Evolutionary conservation across 2,888 invertebrate species (phyloP), one percentile per base, ranked within the genome.

Genomic region (Eristalinus aeneus): DNA sequence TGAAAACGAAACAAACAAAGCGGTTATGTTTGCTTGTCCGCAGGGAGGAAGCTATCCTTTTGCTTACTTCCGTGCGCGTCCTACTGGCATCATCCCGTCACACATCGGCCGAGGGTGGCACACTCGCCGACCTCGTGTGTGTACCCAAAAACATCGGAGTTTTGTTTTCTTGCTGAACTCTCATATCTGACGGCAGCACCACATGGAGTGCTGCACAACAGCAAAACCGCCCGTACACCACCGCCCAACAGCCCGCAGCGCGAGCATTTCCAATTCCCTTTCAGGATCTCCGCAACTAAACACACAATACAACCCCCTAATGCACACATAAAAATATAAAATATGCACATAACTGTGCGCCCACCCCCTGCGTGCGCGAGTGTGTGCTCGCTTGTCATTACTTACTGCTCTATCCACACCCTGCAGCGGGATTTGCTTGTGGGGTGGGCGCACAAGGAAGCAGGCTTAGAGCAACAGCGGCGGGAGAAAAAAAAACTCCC

Each of bases 1-100:
- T 58, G 81, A 82, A 46, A 82, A 86, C 65, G 86, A 86, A 78
- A 82, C 86, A 86, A 86, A 86, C 73, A 82, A 82, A 82, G 86
- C 74, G 86, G 86, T 86, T 86, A 86, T 86, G 86, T 86, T 86
- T 86, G 86, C 82, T 86, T 71, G 86, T 86, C 86, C 86, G 71
- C 86, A 82, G 86, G 86, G 86, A 86, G 86, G 86, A 86, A 86
- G 86, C 86, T 86, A 82, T 86, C 73, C 86, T 82, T 76, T 61
- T 71, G 77, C 86, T 86, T 86, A 77, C 86, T 86, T 86, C 86
- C 86, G 86, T 75, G 77, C 65, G 53, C 85, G 80, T 73, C 76
- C 81, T 63, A 32, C 46, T 46, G 46, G 54, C 36, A 56, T 65
- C 67, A 31, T 75, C 32, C 67, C 60, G 32, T 34, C 67, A 46